Conservation (phyloP, 2,113 vertebrate species). For the Sarotherodon lohbergeri region DNA sequence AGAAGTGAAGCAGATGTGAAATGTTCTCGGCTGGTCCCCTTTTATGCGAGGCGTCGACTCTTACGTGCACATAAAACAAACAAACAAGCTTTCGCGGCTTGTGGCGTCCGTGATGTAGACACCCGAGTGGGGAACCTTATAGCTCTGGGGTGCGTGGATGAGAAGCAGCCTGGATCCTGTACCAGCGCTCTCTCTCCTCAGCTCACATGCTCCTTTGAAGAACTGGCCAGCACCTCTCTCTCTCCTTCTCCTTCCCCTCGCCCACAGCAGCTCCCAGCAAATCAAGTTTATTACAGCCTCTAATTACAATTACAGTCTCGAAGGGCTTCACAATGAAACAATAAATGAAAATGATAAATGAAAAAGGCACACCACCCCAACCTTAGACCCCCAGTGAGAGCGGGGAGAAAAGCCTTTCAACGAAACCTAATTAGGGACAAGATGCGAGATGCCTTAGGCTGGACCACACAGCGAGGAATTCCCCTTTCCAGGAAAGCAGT, state of each 20-base stretch:
- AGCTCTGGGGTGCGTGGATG: background rate
- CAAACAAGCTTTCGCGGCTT: background rate
- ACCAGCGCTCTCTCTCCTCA: background rate
- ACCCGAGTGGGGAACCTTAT: background rate
- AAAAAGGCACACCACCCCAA: slow-evolving; percentile 12
- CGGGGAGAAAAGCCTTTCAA: background rate
- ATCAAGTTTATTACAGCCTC: slow-evolving; percentile 56
- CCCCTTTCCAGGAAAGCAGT: background rate
- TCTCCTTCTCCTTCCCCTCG: background rate
- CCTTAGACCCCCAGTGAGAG: slow-evolving; percentile 14
- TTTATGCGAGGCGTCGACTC: background rate
- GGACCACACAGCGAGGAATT: background rate
- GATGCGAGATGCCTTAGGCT: background rate
- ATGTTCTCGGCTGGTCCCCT: background rate
- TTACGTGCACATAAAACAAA: background rate
- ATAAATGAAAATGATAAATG: slow-evolving; percentile 58
- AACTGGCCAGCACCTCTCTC: background rate
- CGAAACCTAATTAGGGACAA: slow-evolving; percentile 27
- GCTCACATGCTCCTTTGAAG: slow-evolving; percentile 5
- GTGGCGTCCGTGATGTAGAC: background rate
- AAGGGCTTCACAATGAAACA: slow-evolving; percentile 37
- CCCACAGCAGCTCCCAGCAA: slow-evolving; percentile 45
- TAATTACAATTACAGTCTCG: slow-evolving; percentile 62
- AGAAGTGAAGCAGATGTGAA: background rate
- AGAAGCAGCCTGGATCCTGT: background rate